These are phyloP conservation scores for Strigamia maritima DNA, from an alignment of 2,888 invertebrate genomes.

Conservation along the genomic window DNA sequence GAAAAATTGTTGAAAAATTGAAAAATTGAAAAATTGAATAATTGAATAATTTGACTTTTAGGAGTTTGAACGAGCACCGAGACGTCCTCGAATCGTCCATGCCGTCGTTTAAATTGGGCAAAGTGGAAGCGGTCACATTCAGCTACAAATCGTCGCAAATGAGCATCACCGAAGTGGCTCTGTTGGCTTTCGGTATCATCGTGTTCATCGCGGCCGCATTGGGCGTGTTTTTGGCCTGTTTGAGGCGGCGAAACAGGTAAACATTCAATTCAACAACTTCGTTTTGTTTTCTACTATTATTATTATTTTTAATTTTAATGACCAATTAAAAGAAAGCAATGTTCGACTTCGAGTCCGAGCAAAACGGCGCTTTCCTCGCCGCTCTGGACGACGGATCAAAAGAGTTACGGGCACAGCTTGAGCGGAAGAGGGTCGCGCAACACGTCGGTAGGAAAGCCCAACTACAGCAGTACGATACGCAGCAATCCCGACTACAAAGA, in stretches of 20 bases:
- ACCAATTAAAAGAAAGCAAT: not conserved
- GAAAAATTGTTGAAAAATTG: no score
- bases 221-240: constrained; percentile 73
- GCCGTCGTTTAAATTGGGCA: constrained; percentile 44
- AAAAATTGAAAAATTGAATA: no score
- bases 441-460: not conserved
- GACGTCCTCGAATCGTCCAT: constrained; percentile 44
- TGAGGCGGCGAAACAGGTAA: constrained; percentile 53
- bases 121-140: constrained; percentile 46
- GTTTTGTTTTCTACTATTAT: not conserved
- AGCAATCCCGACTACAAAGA: constrained; percentile 24
- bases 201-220: constrained; percentile 77
- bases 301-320: not conserved
- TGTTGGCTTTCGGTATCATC: constrained; percentile 73
- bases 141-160: constrained; percentile 50
- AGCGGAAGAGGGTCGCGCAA: not conserved
- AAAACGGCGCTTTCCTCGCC: constrained; percentile 7
- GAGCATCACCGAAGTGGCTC: constrained; percentile 73
- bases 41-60: no score
- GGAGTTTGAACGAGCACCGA: constrained; percentile 37
- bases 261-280: not conserved
- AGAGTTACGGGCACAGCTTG: constrained; percentile 7
- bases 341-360: not conserved
- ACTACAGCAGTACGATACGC: constrained; percentile 4
- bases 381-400: constrained; percentile 18